Evolutionary conservation across 2,888 invertebrate genomes (phyloP).

Genomic region (Ypsolopha scabrella): DNA sequence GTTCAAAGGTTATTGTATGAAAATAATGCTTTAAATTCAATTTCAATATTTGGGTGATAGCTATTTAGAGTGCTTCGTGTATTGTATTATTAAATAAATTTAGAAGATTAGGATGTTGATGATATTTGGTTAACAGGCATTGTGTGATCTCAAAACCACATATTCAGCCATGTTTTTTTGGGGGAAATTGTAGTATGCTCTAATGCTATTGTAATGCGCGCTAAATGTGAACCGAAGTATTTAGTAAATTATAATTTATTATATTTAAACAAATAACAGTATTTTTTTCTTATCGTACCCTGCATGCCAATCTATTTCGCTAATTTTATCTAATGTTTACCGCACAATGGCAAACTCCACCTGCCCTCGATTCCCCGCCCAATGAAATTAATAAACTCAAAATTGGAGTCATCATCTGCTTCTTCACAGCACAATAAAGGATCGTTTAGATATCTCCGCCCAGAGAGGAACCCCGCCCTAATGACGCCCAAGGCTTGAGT

Average conservation of each 20-base stretch:
- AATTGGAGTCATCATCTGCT: constrained; percentile 28
- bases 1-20: constrained; percentile 58
- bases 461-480: constrained; percentile 21
- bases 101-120: too few relatives aligned
- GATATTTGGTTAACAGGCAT: too few relatives aligned
- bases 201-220: too few relatives aligned
- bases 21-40: constrained; percentile 63
- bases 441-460: constrained; percentile 17
- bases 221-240: too few relatives aligned
- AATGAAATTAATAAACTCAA: constrained; percentile 27
- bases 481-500: constrained; percentile 20
- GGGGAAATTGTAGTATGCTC: too few relatives aligned
- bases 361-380: constrained; percentile 29
- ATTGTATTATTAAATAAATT: neutral
- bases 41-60: constrained; percentile 54
- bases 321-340: too few relatives aligned
- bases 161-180: too few relatives aligned
- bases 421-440: neutral
- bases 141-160: too few relatives aligned
- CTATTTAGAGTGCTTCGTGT: constrained; percentile 30
- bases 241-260: too few relatives aligned
- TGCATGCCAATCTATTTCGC: too few relatives aligned
- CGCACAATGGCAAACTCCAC: constrained; percentile 15
- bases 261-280: too few relatives aligned
- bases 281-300: too few relatives aligned